Conservation (phyloP, 2,113 vertebrate species). For the Thunnus maccoyii region DNA sequence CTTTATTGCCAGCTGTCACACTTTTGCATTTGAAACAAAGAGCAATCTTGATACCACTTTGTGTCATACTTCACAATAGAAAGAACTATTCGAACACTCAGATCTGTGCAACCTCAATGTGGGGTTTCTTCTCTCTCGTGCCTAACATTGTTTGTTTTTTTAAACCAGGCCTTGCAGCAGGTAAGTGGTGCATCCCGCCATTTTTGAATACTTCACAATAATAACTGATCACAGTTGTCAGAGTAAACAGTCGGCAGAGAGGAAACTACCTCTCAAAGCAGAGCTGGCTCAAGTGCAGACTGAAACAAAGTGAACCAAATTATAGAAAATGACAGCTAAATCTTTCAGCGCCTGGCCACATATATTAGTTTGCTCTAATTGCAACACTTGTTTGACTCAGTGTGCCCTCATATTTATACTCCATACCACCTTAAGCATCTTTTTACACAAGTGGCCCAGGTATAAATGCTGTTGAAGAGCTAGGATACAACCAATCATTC, state of each 20-base stretch:
- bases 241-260: conserved; percentile 22
- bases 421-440: background rate
- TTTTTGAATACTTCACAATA: conserved; percentile 12
- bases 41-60: conserved; percentile 42
- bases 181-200: background rate
- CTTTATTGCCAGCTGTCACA: conserved; percentile 59
- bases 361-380: conserved; percentile 22
- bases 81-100: conserved; percentile 9
- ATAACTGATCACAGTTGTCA: conserved; percentile 32
- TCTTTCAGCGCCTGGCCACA: background rate
- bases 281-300: background rate
- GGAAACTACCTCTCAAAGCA: background rate
- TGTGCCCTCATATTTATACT: conserved; percentile 2
- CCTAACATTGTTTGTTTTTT: conserved; percentile 16
- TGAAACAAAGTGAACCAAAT: background rate
- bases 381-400: background rate
- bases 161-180: conserved; percentile 10
- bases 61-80: conserved; percentile 44
- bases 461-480: conserved; percentile 24
- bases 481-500: conserved; percentile 29
- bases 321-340: conserved; percentile 16
- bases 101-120: conserved; percentile 27
- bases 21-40: conserved; percentile 43
- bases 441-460: conserved; percentile 2
- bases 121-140: background rate